Evolutionary conservation across 1,140 invertebrate genomes (phyloP), one percentile per base, ranked within the genome.

Genomic region (Drosophila albomicans): DNA sequence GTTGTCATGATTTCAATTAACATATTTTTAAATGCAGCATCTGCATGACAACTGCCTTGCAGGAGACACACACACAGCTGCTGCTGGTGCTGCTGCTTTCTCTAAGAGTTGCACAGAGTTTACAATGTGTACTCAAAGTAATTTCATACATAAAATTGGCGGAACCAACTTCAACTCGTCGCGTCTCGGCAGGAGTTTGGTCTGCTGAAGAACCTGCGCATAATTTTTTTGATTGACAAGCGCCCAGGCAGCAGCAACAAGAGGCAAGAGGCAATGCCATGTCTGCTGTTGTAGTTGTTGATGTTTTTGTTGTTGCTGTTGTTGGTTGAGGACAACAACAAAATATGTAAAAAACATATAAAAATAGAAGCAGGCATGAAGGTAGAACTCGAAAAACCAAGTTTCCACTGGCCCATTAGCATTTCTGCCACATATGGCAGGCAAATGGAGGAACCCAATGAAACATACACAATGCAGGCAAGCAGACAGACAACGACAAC

Each of bases 381-480:
- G 72, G 68, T 71, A 75, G 73, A 71, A 43, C 46, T 71, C 67
- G 67, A 70, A 63, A 72, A 65, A 41, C 57, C 48, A 64, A 71
- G 62, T 72, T 65, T 65, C 69, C 74, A 76, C 38, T 65, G 56
- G 68, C 61, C 68, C 72, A 76, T 76, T 76, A 76, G 74, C 74
- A 76, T 76, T 76, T 76, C 68, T 76, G 69, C 69, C 74, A 72
- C 74, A 76, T 72, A 76, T 76, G 74, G 74, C 74, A 61, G 54
- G 62, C 74, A 76, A 76, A 76, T 76, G 74, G 61, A 72, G 61
- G 69, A 56, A 70, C 70, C 62, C 62, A 54, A 13, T 43, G 64
- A 54, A 38, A 58, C 63, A 66, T 4, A 25, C 38, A 16, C 58
- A n/a, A 57, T 30, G 10, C 43, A 48, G 61, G 13, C 58, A 58